A percentile compares a stretch with the other conserved stretches of the same genome.
Evolutionary conservation across 2,113 vertebrate species (phyloP).

Genomic region (Zeus faber): DNA sequence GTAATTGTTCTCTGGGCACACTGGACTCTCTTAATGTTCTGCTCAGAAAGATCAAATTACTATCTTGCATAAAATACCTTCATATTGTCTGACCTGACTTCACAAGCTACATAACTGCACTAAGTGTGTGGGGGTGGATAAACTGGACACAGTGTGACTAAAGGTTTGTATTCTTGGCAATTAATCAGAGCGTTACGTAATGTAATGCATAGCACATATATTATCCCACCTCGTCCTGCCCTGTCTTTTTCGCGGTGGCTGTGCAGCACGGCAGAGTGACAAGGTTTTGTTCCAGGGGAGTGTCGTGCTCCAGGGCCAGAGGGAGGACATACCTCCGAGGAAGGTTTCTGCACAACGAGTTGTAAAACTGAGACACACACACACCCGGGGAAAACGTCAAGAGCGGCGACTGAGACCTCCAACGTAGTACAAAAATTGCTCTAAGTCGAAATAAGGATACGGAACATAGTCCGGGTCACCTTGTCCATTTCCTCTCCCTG

Average conservation of each 20-base stretch:
- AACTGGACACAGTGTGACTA: no score
- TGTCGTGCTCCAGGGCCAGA: slow-evolving; percentile 68
- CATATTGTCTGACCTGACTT: slow-evolving; percentile 26
- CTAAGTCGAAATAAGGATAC: no score
- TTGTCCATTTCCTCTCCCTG: slow-evolving; percentile 80
- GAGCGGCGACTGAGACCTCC: background rate
- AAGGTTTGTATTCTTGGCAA: no score
- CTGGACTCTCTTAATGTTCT: no score
- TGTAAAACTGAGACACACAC: slow-evolving; percentile 74
- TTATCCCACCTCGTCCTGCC: slow-evolving; percentile 73
- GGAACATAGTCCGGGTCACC: no score
- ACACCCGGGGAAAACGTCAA: slow-evolving; percentile 21
- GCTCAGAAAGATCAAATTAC: slow-evolving; percentile 46
- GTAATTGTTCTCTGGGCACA: slow-evolving; percentile 40
- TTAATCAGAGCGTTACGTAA: background rate
- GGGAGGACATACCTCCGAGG: slow-evolving; percentile 89
- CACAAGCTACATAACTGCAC: slow-evolving; percentile 10
- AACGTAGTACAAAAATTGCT: no score
- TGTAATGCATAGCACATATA: slow-evolving; percentile 10
- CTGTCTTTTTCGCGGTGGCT: slow-evolving; percentile 78
- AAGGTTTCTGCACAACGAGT: slow-evolving; percentile 70
- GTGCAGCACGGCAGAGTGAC: slow-evolving; percentile 69
- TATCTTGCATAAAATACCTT: slow-evolving; percentile 36
- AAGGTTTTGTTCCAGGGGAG: slow-evolving; percentile 76
- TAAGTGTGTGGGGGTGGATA: no score